Percentiles rank a stretch among this genome's conserved stretches.
These are phyloP conservation scores for Cossypha dichroa DNA, from an alignment of 2,797 vertebrate species.

Conservation along the genomic window DNA sequence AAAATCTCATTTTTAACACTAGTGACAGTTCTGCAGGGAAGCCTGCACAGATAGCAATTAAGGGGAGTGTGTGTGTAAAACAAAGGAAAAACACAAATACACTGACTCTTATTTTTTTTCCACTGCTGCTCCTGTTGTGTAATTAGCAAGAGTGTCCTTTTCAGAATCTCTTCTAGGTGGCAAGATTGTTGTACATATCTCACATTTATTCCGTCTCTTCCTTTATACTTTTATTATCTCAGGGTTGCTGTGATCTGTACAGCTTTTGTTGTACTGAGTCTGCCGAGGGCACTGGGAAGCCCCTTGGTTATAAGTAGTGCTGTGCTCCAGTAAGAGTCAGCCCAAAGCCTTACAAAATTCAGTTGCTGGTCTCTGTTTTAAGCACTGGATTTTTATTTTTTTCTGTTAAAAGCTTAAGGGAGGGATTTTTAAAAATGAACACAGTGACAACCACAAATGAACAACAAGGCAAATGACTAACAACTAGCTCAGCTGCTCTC, in stretches of 20 bases:
- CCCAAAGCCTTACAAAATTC: constrained; percentile 59
- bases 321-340: background rate
- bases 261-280: background rate
- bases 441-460: background rate
- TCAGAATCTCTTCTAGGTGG: constrained; percentile 5
- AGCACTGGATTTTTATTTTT: constrained; percentile 31
- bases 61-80: constrained; percentile 40
- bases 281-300: background rate
- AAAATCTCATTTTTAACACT: constrained; percentile 73
- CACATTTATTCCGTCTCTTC: background rate
- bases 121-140: constrained; percentile 56
- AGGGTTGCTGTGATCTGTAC: constrained; percentile 49
- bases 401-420: background rate
- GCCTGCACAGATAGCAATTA: background rate
- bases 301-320: background rate
- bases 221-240: constrained; percentile 23
- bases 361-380: constrained; percentile 29
- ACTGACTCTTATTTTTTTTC: background rate
- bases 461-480: background rate
- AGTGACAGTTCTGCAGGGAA: constrained; percentile 66
- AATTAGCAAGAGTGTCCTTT: constrained; percentile 39
- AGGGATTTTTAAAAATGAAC: background rate
- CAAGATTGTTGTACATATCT: background rate
- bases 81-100: constrained; percentile 38
- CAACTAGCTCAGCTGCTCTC: constrained; percentile 1